A percentile compares a stretch with the other conserved stretches of the same genome.
Conservation (phyloP, 2,888 invertebrate genomes). For the Crepidodera aurea region DNA sequence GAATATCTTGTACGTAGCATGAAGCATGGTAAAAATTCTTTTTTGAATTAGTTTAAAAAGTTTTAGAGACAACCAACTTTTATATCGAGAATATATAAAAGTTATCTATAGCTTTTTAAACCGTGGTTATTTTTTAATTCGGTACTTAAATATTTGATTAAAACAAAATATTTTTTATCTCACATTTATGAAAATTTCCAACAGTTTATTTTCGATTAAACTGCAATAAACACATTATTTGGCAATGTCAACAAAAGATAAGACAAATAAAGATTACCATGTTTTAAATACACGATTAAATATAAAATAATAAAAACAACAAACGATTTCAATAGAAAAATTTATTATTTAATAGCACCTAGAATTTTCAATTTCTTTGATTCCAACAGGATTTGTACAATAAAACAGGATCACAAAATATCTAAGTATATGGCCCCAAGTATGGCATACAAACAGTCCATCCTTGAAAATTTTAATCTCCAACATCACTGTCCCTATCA, state of each 20-base stretch:
- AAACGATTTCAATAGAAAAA: slow-evolving; percentile 8
- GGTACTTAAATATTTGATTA: too few relatives aligned
- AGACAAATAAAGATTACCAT: background rate
- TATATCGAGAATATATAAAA: too few relatives aligned
- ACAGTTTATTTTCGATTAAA: background rate
- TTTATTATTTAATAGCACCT: slow-evolving; percentile 32
- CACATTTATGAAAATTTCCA: too few relatives aligned
- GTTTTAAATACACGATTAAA: background rate
- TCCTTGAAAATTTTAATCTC: slow-evolving; percentile 65
- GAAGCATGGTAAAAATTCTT: too few relatives aligned
- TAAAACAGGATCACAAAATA: slow-evolving; percentile 34
- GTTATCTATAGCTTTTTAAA: too few relatives aligned
- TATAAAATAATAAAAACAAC: slow-evolving; percentile 3
- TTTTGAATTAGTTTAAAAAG: too few relatives aligned
- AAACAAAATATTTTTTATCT: too few relatives aligned
- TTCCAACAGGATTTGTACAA: slow-evolving; percentile 31
- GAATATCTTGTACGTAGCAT: too few relatives aligned
- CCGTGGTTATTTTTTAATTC: too few relatives aligned
- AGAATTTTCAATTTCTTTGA: slow-evolving; percentile 30
- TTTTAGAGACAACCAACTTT: too few relatives aligned
- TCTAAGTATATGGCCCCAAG: slow-evolving; percentile 40
- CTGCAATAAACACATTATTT: background rate
- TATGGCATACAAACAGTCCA: slow-evolving; percentile 31
- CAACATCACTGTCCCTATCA: slow-evolving; percentile 77
- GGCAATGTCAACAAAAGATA: background rate